phyloP scores from a whole-genome alignment of 1,140 invertebrate genomes.

The Drosophila busckii region DNA sequence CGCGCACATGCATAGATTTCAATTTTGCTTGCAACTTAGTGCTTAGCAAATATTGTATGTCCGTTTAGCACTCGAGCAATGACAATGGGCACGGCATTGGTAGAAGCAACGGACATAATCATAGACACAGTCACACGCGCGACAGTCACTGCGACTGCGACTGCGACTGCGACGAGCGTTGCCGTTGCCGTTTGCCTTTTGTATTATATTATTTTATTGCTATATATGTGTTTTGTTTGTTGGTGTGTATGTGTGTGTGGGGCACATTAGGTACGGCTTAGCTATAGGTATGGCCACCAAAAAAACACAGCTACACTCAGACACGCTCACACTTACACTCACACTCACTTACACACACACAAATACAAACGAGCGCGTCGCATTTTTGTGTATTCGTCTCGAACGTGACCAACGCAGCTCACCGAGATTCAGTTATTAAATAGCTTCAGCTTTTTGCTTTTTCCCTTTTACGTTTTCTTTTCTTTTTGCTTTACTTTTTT shows the following conservation, averaged over 20 bases:
- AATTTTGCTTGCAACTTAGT: too few species aligned
- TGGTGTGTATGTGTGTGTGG: constrained; percentile 34
- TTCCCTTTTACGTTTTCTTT: constrained; percentile 16
- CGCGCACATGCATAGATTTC: too few species aligned
- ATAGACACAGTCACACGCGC: constrained; percentile 24
- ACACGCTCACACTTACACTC: constrained; percentile 13
- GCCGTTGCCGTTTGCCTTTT: constrained; percentile 46
- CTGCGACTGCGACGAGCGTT: constrained; percentile 17
- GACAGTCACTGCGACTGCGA: constrained; percentile 13
- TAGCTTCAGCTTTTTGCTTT: constrained; percentile 46
- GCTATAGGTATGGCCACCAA: constrained; percentile 49
- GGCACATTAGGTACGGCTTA: constrained; percentile 63
- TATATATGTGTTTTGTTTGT: too few species aligned
- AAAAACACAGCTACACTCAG: constrained; percentile 16
- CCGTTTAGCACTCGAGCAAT: constrained; percentile 51
- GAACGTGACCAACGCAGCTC: constrained; percentile 39
- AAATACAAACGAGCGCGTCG: constrained; percentile 10
- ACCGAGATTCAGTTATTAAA: constrained; percentile 71
- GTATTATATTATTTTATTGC: constrained; percentile 65
- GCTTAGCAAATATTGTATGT: constrained; percentile 67
- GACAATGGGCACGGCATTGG: constrained; percentile 15
- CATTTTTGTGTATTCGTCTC: constrained; percentile 68
- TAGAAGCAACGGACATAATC: constrained; percentile 1
- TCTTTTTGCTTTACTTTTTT: constrained; percentile 12
- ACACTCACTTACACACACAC: constrained; percentile 8